A percentile compares a stretch with the other conserved stretches of the same genome.
Evolutionary conservation across 2,797 vertebrate genomes (phyloP).

Genomic region (Phyllotis vaccarum): DNA sequence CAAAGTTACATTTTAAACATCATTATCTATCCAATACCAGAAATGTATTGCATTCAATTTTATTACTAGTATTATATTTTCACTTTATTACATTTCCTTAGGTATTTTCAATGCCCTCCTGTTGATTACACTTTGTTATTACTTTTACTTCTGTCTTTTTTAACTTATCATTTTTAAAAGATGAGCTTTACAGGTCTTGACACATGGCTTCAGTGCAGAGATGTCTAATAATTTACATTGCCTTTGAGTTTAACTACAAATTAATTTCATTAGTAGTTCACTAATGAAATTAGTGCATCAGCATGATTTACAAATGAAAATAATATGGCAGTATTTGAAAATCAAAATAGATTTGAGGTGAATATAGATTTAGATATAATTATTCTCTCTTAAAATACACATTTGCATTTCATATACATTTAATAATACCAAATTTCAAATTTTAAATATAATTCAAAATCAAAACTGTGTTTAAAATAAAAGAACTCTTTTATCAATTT

Average conservation of each 20-base stretch:
- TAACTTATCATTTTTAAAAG: background rate
- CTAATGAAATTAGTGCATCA: too few species aligned
- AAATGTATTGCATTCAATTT: background rate
- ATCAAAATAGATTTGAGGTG: background rate
- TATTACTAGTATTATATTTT: background rate
- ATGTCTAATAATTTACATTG: background rate
- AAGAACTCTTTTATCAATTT: background rate
- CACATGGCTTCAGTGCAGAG: background rate
- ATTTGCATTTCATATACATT: background rate
- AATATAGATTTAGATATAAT: background rate
- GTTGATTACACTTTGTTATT: background rate
- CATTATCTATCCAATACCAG: background rate
- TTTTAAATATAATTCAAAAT: background rate
- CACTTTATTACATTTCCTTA: background rate
- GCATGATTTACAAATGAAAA: background rate
- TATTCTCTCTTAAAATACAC: background rate
- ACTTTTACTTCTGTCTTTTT: background rate
- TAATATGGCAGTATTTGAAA: background rate
- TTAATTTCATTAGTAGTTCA: background rate
- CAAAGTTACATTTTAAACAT: background rate
- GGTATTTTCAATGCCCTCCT: background rate
- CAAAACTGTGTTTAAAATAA: background rate
- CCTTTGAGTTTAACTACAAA: background rate
- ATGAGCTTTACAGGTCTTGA: background rate
- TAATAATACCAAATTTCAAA: background rate